Base-by-base conservation (phyloP, 2,797 vertebrate genomes). In the Fundulus diaphanus region DNA sequence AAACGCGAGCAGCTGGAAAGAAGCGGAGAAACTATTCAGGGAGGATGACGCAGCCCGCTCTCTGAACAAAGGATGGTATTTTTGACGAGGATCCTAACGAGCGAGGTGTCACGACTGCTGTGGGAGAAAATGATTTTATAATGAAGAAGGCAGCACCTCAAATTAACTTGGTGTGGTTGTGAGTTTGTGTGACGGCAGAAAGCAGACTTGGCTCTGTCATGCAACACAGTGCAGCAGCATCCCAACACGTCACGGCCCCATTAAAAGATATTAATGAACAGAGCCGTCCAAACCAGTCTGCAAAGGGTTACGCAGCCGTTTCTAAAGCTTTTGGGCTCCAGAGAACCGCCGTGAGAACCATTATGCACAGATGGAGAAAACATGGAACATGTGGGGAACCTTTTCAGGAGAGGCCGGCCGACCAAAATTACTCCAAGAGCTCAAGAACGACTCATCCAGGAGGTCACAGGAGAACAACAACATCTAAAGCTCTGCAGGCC, bases 21-120 rank as follows among this genome's bases (percentile, higher is more conserved):
- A 74, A 48, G 35, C 3, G 67, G 80, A 68, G 29, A 52, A 2
- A n/a, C 46, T 68, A 63, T 52, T 80, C 18, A 33, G 27, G 18
- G 27, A 73, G 51, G 74, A 83, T 69, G 81, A 84, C 20, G 51
- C 56, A n/a, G 65, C 13, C 2, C 13, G 24, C 61, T 59, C 61
- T 72, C 73, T 65, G 61, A 72, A 87, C 82, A 76, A 80, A 73
- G 76, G 68, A 81, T 72, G 13, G 54, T 79, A 75, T 65, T 49
- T 77, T 61, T 85, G 65, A 88, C 78, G 73, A 83, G 72, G 73
- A 48, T 37, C 29, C 12, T 88, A 85, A 88, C 76, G 77, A 85
- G 70, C 44, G 48, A 82, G 70, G 69, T 80, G 79, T 84, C 74
- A 73, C n/a, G 16, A 24, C 72, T 78, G 82, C 48, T 73, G n/a